These are phyloP conservation scores for Halocaridina rubra DNA, from an alignment of 2,888 invertebrate genomes.

Conservation along the genomic window DNA sequence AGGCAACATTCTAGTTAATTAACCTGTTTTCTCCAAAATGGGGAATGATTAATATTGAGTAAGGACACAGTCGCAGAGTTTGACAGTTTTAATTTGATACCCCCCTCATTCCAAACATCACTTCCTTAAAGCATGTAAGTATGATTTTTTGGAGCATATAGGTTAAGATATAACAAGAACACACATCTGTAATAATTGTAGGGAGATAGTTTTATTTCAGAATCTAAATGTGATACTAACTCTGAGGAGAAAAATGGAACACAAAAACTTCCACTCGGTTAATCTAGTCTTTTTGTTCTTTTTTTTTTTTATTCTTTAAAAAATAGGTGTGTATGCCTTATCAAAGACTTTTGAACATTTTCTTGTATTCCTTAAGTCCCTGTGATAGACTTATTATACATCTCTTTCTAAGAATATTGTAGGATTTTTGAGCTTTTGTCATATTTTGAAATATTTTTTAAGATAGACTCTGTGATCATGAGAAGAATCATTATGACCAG, in stretches of 20 bases:
- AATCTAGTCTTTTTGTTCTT: slow-evolving; percentile 52
- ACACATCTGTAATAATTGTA: slow-evolving; percentile 13
- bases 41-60: too few relatives aligned
- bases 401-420: slow-evolving; percentile 57
- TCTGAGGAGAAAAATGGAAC: slow-evolving; percentile 41
- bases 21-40: too few relatives aligned
- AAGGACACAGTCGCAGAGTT: too few relatives aligned
- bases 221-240: slow-evolving; percentile 48
- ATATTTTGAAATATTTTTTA: slow-evolving; percentile 43
- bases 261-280: slow-evolving; percentile 37
- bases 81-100: too few relatives aligned
- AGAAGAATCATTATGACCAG: slow-evolving; percentile 27
- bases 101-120: too few relatives aligned
- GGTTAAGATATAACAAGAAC: neutral
- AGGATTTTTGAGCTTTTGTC: slow-evolving; percentile 46
- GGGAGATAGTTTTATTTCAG: slow-evolving; percentile 30
- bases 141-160: too few relatives aligned
- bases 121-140: too few relatives aligned
- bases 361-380: slow-evolving; percentile 56
- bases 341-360: slow-evolving; percentile 51
- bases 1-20: slow-evolving; percentile 4
- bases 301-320: too few relatives aligned
- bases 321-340: slow-evolving; percentile 55
- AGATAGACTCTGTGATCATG: slow-evolving; percentile 53
- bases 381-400: slow-evolving; percentile 57